Evolutionary conservation across 2,888 invertebrate genomes (phyloP).

Genomic region (Pharmacophagus antenor): DNA sequence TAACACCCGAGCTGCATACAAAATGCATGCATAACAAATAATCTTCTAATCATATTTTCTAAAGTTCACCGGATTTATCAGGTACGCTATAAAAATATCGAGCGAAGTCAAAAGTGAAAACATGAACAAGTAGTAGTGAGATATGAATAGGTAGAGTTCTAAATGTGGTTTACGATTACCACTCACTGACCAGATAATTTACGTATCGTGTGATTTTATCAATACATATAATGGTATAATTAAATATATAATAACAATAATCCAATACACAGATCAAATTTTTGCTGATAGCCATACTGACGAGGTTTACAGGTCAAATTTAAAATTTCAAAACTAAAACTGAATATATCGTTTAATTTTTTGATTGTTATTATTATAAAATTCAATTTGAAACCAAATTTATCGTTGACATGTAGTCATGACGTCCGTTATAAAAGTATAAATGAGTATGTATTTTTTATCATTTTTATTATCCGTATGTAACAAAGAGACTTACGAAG

Average conservation of each 20-base stretch:
- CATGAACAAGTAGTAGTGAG: too few relatives aligned
- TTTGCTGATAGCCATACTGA: not conserved
- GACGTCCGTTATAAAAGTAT: too few relatives aligned
- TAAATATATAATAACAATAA: not conserved
- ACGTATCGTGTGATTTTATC: conserved; percentile 3
- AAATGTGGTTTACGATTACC: conserved; percentile 13
- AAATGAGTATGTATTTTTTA: too few relatives aligned
- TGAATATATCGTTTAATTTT: too few relatives aligned
- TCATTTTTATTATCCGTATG: too few relatives aligned
- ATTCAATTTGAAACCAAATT: too few relatives aligned
- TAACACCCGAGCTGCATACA: not conserved
- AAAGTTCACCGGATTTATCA: conserved; percentile 33
- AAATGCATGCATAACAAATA: conserved; percentile 11
- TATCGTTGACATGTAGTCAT: too few relatives aligned
- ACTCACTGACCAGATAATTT: not conserved
- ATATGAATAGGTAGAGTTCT: not conserved
- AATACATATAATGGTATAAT: not conserved
- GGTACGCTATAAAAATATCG: conserved; percentile 33
- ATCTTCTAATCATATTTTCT: conserved; percentile 29
- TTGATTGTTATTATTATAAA: too few relatives aligned
- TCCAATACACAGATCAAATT: not conserved
- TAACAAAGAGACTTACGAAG: conserved; percentile 58
- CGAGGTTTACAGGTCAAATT: not conserved
- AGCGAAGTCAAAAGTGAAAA: conserved; percentile 26
- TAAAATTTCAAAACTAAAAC: not conserved